Evolutionary conservation across 2,797 vertebrate genomes (phyloP).

Genomic region (Periophthalmus magnuspinnatus): DNA sequence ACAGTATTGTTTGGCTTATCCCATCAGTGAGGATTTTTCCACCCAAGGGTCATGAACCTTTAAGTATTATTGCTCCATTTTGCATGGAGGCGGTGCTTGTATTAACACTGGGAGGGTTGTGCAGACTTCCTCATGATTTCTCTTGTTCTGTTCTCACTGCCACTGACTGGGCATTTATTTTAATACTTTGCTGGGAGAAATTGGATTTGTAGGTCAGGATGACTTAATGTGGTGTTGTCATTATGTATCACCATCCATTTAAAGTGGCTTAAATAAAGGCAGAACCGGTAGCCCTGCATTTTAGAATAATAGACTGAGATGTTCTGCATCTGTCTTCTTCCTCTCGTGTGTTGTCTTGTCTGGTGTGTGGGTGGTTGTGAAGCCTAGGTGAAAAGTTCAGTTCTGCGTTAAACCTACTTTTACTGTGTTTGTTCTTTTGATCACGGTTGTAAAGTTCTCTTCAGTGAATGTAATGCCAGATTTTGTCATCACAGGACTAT

Average conservation of each 20-base stretch:
- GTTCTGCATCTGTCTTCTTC: neutral
- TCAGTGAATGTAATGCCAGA: constrained; percentile 34
- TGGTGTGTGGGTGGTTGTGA: constrained; percentile 46
- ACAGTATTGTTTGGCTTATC: constrained; percentile 46
- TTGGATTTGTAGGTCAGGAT: constrained; percentile 72
- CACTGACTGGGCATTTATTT: constrained; percentile 28
- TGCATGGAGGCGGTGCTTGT: neutral
- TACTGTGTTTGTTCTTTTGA: constrained; percentile 1
- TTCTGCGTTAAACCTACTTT: constrained; percentile 16
- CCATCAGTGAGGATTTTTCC: constrained; percentile 53
- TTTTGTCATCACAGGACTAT: constrained; percentile 87
- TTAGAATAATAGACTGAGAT: neutral
- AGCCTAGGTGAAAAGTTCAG: constrained; percentile 59
- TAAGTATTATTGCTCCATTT: constrained; percentile 23
- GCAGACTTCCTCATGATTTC: constrained; percentile 10
- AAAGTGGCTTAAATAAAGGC: constrained; percentile 10
- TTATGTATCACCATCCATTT: constrained; percentile 19
- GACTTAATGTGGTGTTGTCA: constrained; percentile 60
- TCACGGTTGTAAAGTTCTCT: neutral
- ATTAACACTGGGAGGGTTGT: neutral
- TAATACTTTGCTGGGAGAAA: constrained; percentile 49
- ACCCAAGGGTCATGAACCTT: constrained; percentile 31
- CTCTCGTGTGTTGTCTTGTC: constrained; percentile 15
- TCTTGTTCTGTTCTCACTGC: constrained; percentile 16
- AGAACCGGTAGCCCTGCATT: neutral